Conservation (phyloP, 2,113 vertebrate species). For the Astur gentilis region DNA sequence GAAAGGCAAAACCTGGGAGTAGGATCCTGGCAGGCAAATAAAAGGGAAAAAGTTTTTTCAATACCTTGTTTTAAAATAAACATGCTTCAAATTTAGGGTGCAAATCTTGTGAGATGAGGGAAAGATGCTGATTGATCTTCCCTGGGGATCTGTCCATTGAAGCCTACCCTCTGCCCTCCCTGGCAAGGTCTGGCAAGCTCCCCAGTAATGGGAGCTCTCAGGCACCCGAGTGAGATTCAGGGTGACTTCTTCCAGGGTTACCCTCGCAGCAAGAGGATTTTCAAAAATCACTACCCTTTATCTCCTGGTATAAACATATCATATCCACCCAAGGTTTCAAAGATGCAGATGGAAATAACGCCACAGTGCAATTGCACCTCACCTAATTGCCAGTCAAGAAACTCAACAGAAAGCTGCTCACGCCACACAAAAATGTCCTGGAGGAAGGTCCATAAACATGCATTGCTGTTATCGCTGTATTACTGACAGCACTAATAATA, state of each 20-base stretch:
- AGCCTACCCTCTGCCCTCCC: not conserved
- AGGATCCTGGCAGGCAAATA: not conserved
- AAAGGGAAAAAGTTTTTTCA: not conserved
- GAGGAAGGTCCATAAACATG: accelerated
- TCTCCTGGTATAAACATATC: not conserved
- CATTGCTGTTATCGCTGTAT: not conserved
- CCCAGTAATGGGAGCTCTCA: accelerated
- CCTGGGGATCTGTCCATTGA: not conserved
- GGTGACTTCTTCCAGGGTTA: not conserved
- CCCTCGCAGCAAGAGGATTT: not conserved
- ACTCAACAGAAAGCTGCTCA: not conserved
- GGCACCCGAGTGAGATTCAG: not conserved
- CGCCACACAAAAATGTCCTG: not conserved
- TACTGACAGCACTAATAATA: not conserved
- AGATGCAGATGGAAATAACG: not conserved
- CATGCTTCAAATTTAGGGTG: not conserved
- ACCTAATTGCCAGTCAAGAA: not conserved
- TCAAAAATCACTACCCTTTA: not conserved
- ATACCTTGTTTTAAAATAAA: not conserved
- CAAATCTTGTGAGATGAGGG: not conserved
- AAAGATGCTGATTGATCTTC: not conserved
- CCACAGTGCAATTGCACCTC: not conserved
- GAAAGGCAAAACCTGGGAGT: not conserved
- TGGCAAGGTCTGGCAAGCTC: not conserved
- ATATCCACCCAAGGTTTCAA: not conserved